Conservation (phyloP, 2,113 vertebrate genomes). For the Sebastes fasciatus region DNA sequence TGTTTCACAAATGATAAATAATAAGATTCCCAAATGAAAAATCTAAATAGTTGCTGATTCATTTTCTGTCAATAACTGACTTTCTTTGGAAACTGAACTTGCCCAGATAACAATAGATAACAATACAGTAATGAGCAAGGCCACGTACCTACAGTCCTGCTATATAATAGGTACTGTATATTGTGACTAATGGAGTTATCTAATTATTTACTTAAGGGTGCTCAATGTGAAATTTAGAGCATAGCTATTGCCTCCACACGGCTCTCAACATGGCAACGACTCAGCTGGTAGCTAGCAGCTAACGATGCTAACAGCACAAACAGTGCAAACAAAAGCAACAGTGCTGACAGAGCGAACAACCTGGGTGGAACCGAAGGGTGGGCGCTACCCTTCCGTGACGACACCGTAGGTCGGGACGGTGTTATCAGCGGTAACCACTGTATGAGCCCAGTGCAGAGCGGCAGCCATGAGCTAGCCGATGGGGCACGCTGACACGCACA, state of each 20-base stretch:
- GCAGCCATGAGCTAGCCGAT: not conserved
- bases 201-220: not conserved
- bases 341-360: too few species aligned
- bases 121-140: not conserved
- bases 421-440: too few species aligned
- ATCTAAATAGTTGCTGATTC: not conserved
- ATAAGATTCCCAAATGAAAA: not conserved
- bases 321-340: too few species aligned
- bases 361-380: too few species aligned
- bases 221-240: not conserved
- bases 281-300: too few species aligned
- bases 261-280: not conserved
- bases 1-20: not conserved
- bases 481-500: not conserved
- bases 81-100: not conserved
- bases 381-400: too few species aligned
- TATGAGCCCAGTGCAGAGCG: too few species aligned
- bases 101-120: not conserved
- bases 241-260: not conserved
- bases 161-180: not conserved
- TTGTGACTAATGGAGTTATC: not conserved
- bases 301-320: too few species aligned
- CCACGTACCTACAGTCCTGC: not conserved
- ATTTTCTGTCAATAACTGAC: not conserved
- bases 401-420: too few species aligned